Conservation (phyloP, 35 echinoderm and acorn worm species). For the Amphiura filiformis region DNA sequence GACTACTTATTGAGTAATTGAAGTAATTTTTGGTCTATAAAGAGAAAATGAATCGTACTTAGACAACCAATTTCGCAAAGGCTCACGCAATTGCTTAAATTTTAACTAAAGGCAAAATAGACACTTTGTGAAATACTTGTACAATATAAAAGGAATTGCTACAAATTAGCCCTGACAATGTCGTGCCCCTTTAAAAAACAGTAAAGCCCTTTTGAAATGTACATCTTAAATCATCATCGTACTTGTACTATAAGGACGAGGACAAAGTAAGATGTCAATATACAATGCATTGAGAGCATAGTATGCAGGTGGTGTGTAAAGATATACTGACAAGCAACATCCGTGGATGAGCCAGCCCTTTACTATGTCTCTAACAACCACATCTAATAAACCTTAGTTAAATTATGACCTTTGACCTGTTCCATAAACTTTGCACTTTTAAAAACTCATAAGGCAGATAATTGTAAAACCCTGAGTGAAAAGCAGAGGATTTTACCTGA, state of each 20-base stretch:
- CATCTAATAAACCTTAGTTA: neutral
- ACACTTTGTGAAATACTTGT: neutral
- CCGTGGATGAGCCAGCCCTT: neutral
- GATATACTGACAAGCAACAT: neutral
- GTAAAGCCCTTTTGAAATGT: neutral
- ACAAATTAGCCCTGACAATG: neutral
- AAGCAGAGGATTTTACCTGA: neutral
- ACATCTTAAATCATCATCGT: neutral
- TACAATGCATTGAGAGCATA: neutral
- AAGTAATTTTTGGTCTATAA: neutral
- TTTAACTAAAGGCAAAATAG: neutral
- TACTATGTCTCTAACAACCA: neutral
- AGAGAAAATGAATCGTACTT: neutral
- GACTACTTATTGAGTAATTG: neutral
- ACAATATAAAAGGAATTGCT: neutral
- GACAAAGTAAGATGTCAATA: constrained; percentile 1
- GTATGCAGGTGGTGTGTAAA: neutral
- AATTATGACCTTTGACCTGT: neutral
- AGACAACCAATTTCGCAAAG: neutral
- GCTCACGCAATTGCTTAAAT: neutral
- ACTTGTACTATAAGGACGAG: neutral
- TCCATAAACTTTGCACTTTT: neutral
- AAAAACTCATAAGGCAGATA: neutral
- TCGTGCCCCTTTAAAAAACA: neutral
- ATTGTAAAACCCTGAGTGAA: constrained; percentile 1